Evolutionary conservation across 2,113 vertebrate genomes (phyloP).

Genomic region (Fulica atra): DNA sequence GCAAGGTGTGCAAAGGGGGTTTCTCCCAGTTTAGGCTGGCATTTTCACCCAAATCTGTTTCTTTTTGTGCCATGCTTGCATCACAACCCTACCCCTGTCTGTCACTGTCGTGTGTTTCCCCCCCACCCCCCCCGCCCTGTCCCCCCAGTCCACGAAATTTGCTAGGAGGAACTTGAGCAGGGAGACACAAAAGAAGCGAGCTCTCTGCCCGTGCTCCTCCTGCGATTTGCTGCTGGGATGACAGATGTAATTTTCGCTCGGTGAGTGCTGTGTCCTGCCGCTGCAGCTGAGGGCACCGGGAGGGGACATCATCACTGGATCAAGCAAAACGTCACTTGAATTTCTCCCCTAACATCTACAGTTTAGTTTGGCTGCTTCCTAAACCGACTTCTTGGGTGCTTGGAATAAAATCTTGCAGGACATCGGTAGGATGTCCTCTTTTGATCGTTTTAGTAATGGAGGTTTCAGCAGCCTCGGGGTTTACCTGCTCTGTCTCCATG

Average conservation of each 20-base stretch:
- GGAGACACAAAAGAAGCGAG: not conserved
- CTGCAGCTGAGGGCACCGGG: not conserved
- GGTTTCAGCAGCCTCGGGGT: not conserved
- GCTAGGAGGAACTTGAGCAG: not conserved
- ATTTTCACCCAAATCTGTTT: not conserved
- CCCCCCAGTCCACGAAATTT: not conserved
- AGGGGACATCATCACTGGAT: rapidly evolving
- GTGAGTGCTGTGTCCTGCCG: not conserved
- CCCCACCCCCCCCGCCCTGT: no score
- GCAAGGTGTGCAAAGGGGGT: not conserved
- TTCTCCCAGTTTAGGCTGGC: not conserved
- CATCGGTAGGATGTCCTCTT: not conserved
- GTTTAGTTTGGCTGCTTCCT: not conserved
- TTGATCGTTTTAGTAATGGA: not conserved
- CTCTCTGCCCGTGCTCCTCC: not conserved
- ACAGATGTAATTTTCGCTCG: not conserved
- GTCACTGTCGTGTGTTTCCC: no score
- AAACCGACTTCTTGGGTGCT: not conserved
- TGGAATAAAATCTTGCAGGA: not conserved
- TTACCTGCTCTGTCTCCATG: not conserved
- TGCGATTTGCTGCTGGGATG: not conserved
- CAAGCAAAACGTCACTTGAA: not conserved
- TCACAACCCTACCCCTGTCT: not conserved
- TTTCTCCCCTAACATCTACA: not conserved
- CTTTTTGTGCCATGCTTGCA: not conserved